Conservation (phyloP, 2,797 vertebrate genomes). For the Prionace glauca region DNA sequence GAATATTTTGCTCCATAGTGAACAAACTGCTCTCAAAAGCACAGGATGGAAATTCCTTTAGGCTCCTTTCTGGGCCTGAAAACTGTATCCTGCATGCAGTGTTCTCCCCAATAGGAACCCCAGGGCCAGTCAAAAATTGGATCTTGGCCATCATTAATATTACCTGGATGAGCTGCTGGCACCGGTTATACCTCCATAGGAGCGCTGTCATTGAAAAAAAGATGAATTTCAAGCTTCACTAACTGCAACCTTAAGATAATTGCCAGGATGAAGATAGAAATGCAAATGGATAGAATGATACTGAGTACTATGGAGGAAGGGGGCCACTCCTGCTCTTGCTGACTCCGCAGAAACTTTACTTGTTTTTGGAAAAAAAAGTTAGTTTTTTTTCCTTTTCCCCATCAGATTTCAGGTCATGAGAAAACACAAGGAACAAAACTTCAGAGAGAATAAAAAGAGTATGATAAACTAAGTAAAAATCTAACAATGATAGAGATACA, state of each 20-base stretch:
- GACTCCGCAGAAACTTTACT: background rate
- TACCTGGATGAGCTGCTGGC: background rate
- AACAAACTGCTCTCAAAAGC: background rate
- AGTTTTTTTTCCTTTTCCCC: background rate
- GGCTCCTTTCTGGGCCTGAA: background rate
- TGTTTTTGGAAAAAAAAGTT: background rate
- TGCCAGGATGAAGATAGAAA: background rate
- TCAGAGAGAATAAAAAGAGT: background rate
- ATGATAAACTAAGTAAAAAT: background rate
- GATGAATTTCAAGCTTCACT: background rate
- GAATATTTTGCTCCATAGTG: background rate
- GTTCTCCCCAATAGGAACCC: background rate
- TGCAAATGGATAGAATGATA: background rate
- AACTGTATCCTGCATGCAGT: background rate
- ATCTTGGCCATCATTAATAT: background rate
- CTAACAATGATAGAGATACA: background rate
- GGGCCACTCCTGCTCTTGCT: background rate
- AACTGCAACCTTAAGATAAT: background rate
- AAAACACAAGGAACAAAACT: background rate
- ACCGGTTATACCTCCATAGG: background rate
- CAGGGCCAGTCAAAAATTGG: background rate
- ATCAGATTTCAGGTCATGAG: background rate
- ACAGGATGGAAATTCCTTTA: background rate
- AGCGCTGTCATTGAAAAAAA: background rate
- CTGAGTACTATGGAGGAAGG: background rate